phyloP scores from a whole-genome alignment of 2,797 vertebrate genomes.

The Hippocampus kuda region DNA sequence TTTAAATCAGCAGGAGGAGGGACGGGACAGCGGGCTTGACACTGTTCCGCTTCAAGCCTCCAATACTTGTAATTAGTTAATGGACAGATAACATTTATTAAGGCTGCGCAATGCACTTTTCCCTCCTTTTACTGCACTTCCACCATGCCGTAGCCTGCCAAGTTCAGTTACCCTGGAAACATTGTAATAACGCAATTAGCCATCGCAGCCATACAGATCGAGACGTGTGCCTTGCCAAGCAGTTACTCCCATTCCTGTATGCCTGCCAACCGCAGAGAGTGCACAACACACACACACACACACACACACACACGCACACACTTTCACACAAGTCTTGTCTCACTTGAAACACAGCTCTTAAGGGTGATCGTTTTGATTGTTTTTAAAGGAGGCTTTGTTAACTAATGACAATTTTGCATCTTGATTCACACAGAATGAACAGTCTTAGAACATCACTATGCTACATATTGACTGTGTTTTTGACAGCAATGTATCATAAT shows the following conservation, averaged over 20 bases:
- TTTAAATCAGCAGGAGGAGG: conserved; percentile 61
- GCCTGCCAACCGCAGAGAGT: conserved; percentile 43
- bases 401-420: conserved; percentile 51
- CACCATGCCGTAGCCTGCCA: conserved; percentile 38
- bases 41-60: conserved; percentile 50
- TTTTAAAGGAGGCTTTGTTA: conserved; percentile 31
- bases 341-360: conserved; percentile 31
- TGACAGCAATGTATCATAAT: conserved; percentile 54
- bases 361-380: conserved; percentile 27
- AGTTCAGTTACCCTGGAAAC: conserved; percentile 54
- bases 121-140: conserved; percentile 37
- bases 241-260: conserved; percentile 46
- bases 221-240: conserved; percentile 57
- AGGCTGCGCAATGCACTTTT: conserved; percentile 63
- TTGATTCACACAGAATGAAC: conserved; percentile 54
- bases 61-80: conserved; percentile 78
- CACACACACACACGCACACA: conserved; percentile 17
- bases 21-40: conserved; percentile 36
- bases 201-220: conserved; percentile 44
- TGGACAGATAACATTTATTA: conserved; percentile 74
- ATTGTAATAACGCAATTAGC: conserved; percentile 50
- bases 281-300: conserved; percentile 16
- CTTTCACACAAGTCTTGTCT: conserved; percentile 12
- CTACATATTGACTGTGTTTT: conserved; percentile 57
- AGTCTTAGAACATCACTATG: conserved; percentile 60